Conservation (phyloP, 2,113 vertebrate genomes). For the Benitochromis conjunctus region DNA sequence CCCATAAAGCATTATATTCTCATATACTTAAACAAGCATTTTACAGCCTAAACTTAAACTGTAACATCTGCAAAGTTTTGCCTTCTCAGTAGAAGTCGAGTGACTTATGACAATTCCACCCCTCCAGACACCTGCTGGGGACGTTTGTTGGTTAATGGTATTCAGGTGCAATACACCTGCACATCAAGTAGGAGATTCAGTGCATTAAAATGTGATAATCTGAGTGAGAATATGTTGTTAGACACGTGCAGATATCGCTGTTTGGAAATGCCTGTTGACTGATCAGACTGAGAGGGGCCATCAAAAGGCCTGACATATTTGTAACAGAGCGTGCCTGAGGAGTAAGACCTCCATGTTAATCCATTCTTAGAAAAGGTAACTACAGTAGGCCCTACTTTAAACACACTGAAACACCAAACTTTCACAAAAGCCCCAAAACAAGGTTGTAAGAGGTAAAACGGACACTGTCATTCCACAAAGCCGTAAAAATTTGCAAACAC, state of each 20-base stretch:
- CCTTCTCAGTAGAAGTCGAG: not conserved
- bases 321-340: slow-evolving; percentile 48
- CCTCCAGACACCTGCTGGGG: not conserved
- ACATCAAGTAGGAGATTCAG: not conserved
- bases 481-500: slow-evolving; percentile 33
- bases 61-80: not conserved
- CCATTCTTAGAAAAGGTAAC: slow-evolving; percentile 42
- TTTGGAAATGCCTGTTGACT: slow-evolving; percentile 27
- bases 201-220: not conserved
- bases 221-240: not conserved
- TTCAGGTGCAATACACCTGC: not conserved
- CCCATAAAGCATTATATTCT: not conserved
- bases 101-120: not conserved
- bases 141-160: rapidly evolving
- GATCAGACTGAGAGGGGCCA: slow-evolving; percentile 35
- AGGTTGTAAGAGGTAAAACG: not conserved
- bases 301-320: slow-evolving; percentile 45
- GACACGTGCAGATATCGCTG: not conserved
- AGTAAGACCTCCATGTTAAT: slow-evolving; percentile 37
- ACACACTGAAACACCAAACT: not conserved
- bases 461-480: not conserved
- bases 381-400: slow-evolving; percentile 25
- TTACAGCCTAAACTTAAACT: not conserved
- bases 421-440: not conserved
- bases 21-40: not conserved